phyloP scores from a whole-genome alignment of 1,140 invertebrate species.

The Listronotus oregonensis region DNA sequence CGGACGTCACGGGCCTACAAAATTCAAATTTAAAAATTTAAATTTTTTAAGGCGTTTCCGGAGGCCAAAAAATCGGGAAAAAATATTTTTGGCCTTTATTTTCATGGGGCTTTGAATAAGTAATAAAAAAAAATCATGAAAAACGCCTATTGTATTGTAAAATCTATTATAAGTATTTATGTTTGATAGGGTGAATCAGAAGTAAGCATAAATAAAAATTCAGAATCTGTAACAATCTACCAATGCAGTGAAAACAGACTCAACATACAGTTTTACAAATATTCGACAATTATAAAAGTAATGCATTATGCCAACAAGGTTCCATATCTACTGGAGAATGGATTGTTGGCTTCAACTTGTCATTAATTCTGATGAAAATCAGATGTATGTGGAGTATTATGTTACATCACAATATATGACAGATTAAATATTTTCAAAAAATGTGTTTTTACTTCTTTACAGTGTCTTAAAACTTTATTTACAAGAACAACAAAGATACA shows the following conservation, averaged over 20 bases:
- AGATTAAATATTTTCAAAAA: slow-evolving; percentile 20
- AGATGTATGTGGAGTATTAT: slow-evolving; percentile 69
- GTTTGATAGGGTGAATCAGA: slow-evolving; percentile 64
- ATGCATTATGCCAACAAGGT: slow-evolving; percentile 78
- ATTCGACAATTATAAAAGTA: slow-evolving; percentile 84
- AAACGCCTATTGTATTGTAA: too few relatives aligned
- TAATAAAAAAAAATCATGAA: too few relatives aligned
- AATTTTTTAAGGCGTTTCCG: too few relatives aligned
- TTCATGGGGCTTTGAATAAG: too few relatives aligned
- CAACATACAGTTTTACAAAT: slow-evolving; percentile 73
- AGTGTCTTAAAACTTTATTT: too few relatives aligned
- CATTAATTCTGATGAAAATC: slow-evolving; percentile 62
- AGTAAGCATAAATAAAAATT: slow-evolving; percentile 81
- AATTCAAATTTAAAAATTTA: too few relatives aligned
- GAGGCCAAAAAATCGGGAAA: too few relatives aligned
- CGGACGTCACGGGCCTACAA: too few relatives aligned
- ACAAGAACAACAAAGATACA: not conserved
- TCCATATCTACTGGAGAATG: slow-evolving; percentile 63
- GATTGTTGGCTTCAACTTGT: slow-evolving; percentile 67
- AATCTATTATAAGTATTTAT: too few relatives aligned
- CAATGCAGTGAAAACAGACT: slow-evolving; percentile 70
- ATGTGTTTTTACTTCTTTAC: not conserved
- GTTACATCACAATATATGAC: slow-evolving; percentile 56
- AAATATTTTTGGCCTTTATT: too few relatives aligned
- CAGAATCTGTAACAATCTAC: slow-evolving; percentile 82